Evolutionary conservation across 2,113 vertebrate genomes (phyloP).

Genomic region (Anas platyrhynchos): DNA sequence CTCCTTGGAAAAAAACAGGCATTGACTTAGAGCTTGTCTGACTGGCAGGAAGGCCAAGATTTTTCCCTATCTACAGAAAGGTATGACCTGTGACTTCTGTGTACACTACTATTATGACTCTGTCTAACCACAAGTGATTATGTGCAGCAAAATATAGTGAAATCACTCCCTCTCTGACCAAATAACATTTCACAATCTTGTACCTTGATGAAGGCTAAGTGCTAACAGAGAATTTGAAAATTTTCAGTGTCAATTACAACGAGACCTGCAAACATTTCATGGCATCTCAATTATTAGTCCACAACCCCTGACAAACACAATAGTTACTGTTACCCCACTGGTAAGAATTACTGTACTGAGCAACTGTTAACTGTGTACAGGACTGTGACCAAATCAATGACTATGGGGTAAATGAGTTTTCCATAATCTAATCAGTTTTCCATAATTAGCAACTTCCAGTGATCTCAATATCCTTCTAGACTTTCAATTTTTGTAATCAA

Average conservation of each 20-base stretch:
- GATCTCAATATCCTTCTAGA: not conserved
- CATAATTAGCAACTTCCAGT: not conserved
- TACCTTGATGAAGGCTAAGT: not conserved
- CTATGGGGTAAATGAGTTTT: not conserved
- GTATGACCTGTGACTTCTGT: not conserved
- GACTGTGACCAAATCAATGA: not conserved
- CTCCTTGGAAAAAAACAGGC: not conserved
- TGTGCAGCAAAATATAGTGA: not conserved
- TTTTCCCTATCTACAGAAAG: not conserved
- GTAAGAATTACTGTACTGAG: not conserved
- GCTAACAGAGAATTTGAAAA: not conserved
- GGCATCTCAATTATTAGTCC: not conserved
- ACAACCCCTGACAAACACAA: not conserved
- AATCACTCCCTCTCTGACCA: not conserved
- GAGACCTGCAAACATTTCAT: not conserved
- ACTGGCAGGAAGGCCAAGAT: not conserved
- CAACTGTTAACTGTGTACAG: not conserved
- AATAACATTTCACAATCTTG: not conserved
- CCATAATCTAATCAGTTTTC: not conserved
- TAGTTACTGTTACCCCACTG: not conserved
- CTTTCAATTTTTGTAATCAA: not conserved
- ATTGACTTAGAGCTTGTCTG: not conserved
- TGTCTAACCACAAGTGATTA: not conserved
- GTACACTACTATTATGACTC: not conserved
- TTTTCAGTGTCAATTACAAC: not conserved